These are phyloP conservation scores for Abramis brama DNA, from an alignment of 2,113 vertebrate genomes.

Conservation along the genomic window DNA sequence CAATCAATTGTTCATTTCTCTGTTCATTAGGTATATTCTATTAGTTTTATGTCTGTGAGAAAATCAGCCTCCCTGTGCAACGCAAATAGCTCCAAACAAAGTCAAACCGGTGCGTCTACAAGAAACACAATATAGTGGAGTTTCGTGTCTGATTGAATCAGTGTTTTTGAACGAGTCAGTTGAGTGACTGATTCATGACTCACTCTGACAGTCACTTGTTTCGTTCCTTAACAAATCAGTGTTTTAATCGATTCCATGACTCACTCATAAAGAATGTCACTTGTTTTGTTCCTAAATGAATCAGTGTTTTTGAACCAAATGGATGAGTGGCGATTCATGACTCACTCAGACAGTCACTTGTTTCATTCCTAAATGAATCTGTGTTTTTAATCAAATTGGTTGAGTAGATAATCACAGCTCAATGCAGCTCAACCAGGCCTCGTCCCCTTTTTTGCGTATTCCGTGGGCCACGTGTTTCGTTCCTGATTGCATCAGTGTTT, in stretches of 20 bases:
- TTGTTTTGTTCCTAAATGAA: too few species aligned
- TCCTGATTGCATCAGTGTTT: neutral
- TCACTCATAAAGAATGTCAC: too few species aligned
- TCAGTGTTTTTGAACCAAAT: neutral
- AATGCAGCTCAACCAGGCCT: too few species aligned
- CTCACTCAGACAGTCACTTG: neutral
- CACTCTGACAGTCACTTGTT: neutral
- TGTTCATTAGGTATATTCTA: neutral
- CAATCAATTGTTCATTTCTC: conserved; percentile 2
- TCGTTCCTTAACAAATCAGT: neutral
- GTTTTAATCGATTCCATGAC: neutral
- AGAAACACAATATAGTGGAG: neutral
- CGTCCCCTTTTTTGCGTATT: too few species aligned
- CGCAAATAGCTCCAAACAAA: neutral
- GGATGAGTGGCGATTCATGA: neutral
- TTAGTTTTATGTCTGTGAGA: neutral
- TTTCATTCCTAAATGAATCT: neutral
- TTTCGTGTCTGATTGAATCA: neutral
- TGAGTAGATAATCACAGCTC: neutral
- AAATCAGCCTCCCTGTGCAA: neutral
- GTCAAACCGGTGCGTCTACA: neutral
- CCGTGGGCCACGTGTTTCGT: neutral
- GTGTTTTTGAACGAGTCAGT: neutral
- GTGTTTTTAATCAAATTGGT: neutral
- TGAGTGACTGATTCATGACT: conserved; percentile 1